Percentiles rank a stretch among this genome's conserved stretches.
phyloP scores from a whole-genome alignment of 2,888 invertebrate genomes.

The Sylvicola fuscatus region DNA sequence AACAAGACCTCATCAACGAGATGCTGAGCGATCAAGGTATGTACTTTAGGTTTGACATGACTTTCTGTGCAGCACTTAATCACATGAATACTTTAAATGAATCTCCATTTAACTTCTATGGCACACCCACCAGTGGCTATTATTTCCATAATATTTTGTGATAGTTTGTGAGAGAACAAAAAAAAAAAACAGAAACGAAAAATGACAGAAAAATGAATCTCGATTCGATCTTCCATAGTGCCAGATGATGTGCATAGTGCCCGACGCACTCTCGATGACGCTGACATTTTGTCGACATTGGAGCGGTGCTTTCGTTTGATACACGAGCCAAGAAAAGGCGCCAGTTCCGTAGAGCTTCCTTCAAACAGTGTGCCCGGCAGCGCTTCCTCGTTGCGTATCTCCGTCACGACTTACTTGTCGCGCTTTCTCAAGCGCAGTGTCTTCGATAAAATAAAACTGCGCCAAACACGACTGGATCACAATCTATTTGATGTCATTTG shows the following conservation, averaged over 20 bases:
- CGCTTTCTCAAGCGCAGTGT: constrained; percentile 51
- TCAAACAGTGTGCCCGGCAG: constrained; percentile 27
- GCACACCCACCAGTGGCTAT: constrained; percentile 1
- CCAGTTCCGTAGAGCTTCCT: constrained; percentile 8
- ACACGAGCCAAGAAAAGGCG: constrained; percentile 28
- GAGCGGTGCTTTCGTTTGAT: constrained; percentile 57
- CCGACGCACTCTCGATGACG: constrained; percentile 45
- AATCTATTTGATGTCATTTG: constrained; percentile 75
- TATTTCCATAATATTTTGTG: not conserved
- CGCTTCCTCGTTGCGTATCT: constrained; percentile 33
- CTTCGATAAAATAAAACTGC: constrained; percentile 52
- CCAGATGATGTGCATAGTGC: constrained; percentile 55
- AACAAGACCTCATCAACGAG: constrained; percentile 39
- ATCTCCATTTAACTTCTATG: not conserved
- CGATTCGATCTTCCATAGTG: constrained; percentile 28
- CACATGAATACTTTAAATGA: not conserved
- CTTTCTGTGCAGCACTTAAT: not conserved
- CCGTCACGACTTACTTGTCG: constrained; percentile 38
- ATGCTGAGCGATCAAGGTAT: constrained; percentile 65
- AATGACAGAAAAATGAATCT: constrained; percentile 1
- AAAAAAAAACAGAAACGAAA: constrained; percentile 1
- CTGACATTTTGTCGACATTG: constrained; percentile 47
- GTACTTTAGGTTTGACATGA: constrained; percentile 1
- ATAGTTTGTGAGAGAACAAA: not conserved
- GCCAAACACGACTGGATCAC: constrained; percentile 66